Conservation (phyloP, 2,797 vertebrate species). For the Serranus cabrilla region DNA sequence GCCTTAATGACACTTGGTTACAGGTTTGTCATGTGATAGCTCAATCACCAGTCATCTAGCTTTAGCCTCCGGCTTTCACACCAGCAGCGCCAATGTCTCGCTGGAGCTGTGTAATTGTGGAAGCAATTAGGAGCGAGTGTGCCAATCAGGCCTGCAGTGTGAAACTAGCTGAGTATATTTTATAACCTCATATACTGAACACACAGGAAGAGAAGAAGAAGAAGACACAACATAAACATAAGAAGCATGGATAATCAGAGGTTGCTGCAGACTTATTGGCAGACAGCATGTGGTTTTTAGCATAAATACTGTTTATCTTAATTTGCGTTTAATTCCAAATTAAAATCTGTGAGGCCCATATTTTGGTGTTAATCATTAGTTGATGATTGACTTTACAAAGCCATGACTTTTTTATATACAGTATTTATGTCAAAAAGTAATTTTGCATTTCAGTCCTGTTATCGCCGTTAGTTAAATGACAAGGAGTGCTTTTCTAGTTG, state of each 20-base stretch:
- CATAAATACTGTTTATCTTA: background rate
- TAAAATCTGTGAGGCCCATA: background rate
- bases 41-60: constrained; percentile 26
- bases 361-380: background rate
- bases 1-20: constrained; percentile 28
- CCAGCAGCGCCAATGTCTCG: background rate
- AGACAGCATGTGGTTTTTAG: background rate
- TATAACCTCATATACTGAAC: background rate
- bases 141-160: constrained; percentile 28
- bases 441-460: background rate
- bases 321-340: too few species aligned
- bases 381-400: background rate
- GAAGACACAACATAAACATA: background rate
- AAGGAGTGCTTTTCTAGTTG: too few species aligned
- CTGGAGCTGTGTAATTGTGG: constrained; percentile 18
- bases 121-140: constrained; percentile 32
- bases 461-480: too few species aligned
- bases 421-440: background rate
- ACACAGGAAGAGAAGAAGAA: constrained; percentile 10
- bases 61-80: constrained; percentile 35
- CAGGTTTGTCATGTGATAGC: constrained; percentile 21
- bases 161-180: constrained; percentile 10
- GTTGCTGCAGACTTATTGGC: background rate
- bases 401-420: background rate
- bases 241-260: background rate